Percentiles rank a stretch among this genome's conserved stretches.
phyloP scores from a whole-genome alignment of 2,113 vertebrate species.

The Pterocles gutturalis region DNA sequence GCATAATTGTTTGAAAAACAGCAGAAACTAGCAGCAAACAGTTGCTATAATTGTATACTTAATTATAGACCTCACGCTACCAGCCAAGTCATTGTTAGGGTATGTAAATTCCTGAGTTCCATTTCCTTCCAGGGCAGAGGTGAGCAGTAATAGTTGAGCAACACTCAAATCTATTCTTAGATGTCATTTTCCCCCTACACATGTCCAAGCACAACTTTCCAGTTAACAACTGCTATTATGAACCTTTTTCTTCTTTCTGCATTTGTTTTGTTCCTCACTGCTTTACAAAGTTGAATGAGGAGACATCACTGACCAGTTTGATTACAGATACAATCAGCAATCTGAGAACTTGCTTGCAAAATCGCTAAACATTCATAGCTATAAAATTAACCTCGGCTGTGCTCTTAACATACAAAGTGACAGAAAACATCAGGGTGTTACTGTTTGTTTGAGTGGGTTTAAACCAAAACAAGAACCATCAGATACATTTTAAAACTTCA shows the following conservation, averaged over 20 bases:
- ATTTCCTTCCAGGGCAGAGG: constrained; percentile 30
- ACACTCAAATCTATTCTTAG: constrained; percentile 18
- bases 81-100: constrained; percentile 26
- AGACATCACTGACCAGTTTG: background rate
- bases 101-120: constrained; percentile 1
- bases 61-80: background rate
- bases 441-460: background rate
- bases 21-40: background rate
- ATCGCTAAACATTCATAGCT: background rate
- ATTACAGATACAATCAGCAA: background rate
- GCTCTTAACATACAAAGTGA: background rate
- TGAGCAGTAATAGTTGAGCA: background rate
- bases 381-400: background rate
- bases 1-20: background rate
- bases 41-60: background rate
- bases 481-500: background rate
- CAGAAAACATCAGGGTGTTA: background rate
- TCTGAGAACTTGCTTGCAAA: background rate
- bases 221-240: background rate
- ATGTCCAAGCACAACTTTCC: background rate
- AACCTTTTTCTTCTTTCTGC: background rate
- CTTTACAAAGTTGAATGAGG: background rate
- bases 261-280: background rate
- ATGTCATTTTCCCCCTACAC: fast-evolving
- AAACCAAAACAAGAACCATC: background rate